Evolutionary conservation across 2,113 vertebrate species (phyloP), one percentile per base, ranked within the genome.

Genomic region (pig (Sus scrofa)): DNA sequence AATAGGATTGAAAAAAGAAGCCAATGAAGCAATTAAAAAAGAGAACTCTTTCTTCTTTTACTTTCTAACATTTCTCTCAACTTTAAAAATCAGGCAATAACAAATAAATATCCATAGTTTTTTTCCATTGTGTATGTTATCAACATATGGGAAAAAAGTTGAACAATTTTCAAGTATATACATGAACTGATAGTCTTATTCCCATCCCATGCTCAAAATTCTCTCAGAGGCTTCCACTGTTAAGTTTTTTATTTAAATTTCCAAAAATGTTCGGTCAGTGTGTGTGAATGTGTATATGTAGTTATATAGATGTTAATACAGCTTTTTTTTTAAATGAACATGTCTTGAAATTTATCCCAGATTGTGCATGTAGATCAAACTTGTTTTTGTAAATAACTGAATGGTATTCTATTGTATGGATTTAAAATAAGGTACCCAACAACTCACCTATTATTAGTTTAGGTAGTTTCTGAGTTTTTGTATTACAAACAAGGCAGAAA

Each of bases 401-500:
- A 54, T 60, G 6, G 1, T n/a, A 54, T 90, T 92, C 26, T 85
- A 56, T 32, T 54, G 3, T 1, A n/a, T 60, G 14, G 67, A 84
- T 89, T 92, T 86, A 81, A 89, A 89, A 70, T 81, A 94, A 87
- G 9, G 18, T 74, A 39, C 62, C 89, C n/a, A 89, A 67, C 5
- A 95, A 92, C 79, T 94, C 77, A 88, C 12, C 13, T 95, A 32
- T 44, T 91, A 7, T 26, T 92, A 32, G 5, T 73, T 93, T 32
- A 88, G 20, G 24, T 63, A 70, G 24, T 70, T 95, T 94, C 65
- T 93, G 30, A 74, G 15, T 58, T 95, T 94, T 82, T 79, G 73
- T 74, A 83, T 91, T 86, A 73, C 1, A 94, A 96, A 84, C 10
- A 83, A 27, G 81, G 20, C 26, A 78, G 91, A 96, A 95, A 58